Percentiles rank a stretch among this genome's conserved stretches.
phyloP scores from a whole-genome alignment of 2,888 invertebrate genomes.

The Pegoplata infirma region DNA sequence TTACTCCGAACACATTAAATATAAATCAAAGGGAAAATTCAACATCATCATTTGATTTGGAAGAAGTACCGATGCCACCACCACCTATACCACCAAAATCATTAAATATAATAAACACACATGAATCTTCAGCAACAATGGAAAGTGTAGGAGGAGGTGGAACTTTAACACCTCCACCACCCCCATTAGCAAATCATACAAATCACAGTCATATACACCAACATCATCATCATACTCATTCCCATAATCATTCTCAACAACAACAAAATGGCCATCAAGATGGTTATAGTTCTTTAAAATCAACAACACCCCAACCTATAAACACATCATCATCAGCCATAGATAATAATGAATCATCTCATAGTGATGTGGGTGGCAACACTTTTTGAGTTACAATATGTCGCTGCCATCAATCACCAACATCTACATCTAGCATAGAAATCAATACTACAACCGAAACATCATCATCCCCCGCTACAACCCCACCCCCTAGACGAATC shows the following conservation, averaged over 20 bases:
- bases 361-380: conserved; percentile 73
- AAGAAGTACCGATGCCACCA: conserved; percentile 76
- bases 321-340: conserved; percentile 12
- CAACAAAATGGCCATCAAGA: conserved; percentile 69
- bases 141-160: conserved; percentile 65
- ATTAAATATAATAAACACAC: conserved; percentile 65
- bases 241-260: conserved; percentile 64
- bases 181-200: conserved; percentile 24
- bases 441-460: conserved; percentile 58
- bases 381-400: conserved; percentile 77
- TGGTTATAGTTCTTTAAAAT: conserved; percentile 72
- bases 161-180: conserved; percentile 54
- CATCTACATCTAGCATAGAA: conserved; percentile 63
- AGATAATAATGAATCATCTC: conserved; percentile 61
- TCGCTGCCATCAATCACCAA: conserved; percentile 74
- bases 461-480: conserved; percentile 64
- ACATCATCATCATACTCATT: conserved; percentile 60
- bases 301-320: conserved; percentile 66
- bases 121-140: conserved; percentile 54
- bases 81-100: conserved; percentile 77
- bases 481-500: conserved; percentile 66
- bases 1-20: conserved; percentile 65
- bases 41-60: conserved; percentile 74
- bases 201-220: conserved; percentile 37
- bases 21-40: conserved; percentile 74